A percentile compares a stretch with the other conserved stretches of the same genome.
Conservation (phyloP, 2,888 invertebrate species). For the Diarsia rubi region DNA sequence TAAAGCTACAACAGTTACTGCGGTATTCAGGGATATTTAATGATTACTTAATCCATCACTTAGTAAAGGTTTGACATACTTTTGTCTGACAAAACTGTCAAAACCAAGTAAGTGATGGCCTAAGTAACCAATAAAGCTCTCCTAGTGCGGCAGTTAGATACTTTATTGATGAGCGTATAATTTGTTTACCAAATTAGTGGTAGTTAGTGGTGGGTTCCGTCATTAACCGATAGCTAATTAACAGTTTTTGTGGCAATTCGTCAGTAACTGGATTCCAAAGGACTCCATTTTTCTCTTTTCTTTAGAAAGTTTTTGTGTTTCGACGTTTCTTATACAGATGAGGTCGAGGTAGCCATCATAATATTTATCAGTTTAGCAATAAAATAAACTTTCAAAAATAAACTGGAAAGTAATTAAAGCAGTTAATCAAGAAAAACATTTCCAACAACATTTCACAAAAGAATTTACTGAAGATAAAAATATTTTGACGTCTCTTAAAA, state of each 20-base stretch:
- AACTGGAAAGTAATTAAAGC: conserved; percentile 8
- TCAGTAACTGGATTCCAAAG: not conserved
- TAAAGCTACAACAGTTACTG: too few species aligned
- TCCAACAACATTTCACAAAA: conserved; percentile 23
- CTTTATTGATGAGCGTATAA: conserved; percentile 13
- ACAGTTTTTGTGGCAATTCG: not conserved
- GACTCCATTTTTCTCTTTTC: not conserved
- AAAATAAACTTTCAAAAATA: not conserved
- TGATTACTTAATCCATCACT: too few species aligned
- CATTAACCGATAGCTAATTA: not conserved
- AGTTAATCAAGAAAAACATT: conserved; percentile 15
- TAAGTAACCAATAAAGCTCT: too few species aligned
- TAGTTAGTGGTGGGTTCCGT: conserved; percentile 2
- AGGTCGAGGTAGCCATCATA: not conserved
- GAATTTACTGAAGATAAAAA: conserved; percentile 18
- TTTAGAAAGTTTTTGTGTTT: not conserved
- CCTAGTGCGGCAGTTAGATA: too few species aligned
- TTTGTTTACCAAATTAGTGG: not conserved
- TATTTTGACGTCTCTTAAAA: conserved; percentile 19
- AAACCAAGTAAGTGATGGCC: too few species aligned
- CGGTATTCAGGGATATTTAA: too few species aligned
- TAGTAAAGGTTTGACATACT: too few species aligned
- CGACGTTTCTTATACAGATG: not conserved
- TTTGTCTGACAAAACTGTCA: too few species aligned
- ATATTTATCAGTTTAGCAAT: not conserved